Evolutionary conservation across 2,888 invertebrate species (phyloP).

Genomic region (Brenthis ino): DNA sequence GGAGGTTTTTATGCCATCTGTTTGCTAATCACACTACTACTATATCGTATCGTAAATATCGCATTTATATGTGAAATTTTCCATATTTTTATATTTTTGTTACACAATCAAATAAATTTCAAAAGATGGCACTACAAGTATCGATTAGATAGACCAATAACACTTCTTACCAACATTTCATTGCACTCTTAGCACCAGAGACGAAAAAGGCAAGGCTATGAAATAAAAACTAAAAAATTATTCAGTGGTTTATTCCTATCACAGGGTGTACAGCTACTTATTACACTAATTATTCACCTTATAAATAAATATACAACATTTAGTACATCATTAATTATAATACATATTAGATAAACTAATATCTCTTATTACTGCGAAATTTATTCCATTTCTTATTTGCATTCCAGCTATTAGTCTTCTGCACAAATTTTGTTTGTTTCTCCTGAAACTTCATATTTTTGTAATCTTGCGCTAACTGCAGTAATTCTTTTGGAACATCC

Average conservation of each 20-base stretch:
- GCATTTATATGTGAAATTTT: too few relatives aligned
- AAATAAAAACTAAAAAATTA: not conserved
- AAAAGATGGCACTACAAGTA: too few relatives aligned
- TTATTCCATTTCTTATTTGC: slow-evolving; percentile 48
- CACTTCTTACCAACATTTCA: not conserved
- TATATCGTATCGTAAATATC: too few relatives aligned
- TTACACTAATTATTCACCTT: not conserved
- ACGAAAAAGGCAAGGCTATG: not conserved
- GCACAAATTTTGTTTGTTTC: slow-evolving; percentile 49
- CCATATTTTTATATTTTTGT: too few relatives aligned
- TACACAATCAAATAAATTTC: too few relatives aligned
- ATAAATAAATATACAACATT: not conserved
- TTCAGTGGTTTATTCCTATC: slow-evolving; percentile 34
- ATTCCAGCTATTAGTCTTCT: slow-evolving; percentile 48
- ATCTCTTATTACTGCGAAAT: slow-evolving; percentile 39
- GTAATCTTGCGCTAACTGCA: slow-evolving; percentile 56
- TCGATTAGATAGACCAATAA: too few relatives aligned
- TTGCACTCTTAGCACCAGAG: too few relatives aligned
- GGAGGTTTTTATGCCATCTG: too few relatives aligned
- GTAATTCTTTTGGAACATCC: slow-evolving; percentile 42
- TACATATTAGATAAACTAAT: slow-evolving; percentile 8
- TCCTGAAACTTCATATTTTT: slow-evolving; percentile 50
- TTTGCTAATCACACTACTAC: too few relatives aligned
- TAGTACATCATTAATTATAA: not conserved
- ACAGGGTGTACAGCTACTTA: slow-evolving; percentile 16